These are phyloP conservation scores for Oreocharis arfaki DNA, from an alignment of 2,113 vertebrate genomes.

Conservation along the genomic window DNA sequence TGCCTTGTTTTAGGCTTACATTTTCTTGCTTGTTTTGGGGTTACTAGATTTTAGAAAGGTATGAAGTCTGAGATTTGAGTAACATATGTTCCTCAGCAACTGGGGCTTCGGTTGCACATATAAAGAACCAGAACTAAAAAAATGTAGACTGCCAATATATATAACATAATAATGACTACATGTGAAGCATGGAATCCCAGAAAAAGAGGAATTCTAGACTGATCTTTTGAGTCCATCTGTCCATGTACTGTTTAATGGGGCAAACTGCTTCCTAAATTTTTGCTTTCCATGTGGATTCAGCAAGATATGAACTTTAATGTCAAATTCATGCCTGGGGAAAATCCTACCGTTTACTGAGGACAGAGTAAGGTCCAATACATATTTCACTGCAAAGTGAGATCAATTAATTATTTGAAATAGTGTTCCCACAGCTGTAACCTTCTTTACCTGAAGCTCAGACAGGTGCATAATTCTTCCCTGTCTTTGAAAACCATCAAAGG, in stretches of 20 bases:
- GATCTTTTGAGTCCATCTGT: not conserved
- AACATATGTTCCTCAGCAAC: not conserved
- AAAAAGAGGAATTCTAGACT: not conserved
- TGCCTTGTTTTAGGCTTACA: not conserved
- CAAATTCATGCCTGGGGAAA: not conserved
- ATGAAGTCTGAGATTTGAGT: not conserved
- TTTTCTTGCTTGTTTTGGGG: not conserved
- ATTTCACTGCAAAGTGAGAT: not conserved
- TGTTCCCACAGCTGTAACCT: conserved; percentile 32
- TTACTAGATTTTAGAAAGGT: not conserved
- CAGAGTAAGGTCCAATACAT: conserved; percentile 32
- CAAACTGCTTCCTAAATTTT: not conserved
- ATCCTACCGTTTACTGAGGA: conserved; percentile 2
- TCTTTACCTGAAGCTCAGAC: conserved; percentile 56
- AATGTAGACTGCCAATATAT: not conserved
- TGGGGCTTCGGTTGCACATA: accelerated
- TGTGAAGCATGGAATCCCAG: not conserved
- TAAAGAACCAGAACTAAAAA: not conserved
- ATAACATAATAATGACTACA: not conserved
- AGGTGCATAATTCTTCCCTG: conserved; percentile 63
- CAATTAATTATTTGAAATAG: conserved; percentile 58
- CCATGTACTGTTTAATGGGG: not conserved
- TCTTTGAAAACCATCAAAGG: conserved; percentile 66
- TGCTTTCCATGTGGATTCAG: not conserved
- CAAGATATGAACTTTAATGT: not conserved